Evolutionary conservation across 2,113 vertebrate genomes (phyloP).

Genomic region (Accipiter virgatus): DNA sequence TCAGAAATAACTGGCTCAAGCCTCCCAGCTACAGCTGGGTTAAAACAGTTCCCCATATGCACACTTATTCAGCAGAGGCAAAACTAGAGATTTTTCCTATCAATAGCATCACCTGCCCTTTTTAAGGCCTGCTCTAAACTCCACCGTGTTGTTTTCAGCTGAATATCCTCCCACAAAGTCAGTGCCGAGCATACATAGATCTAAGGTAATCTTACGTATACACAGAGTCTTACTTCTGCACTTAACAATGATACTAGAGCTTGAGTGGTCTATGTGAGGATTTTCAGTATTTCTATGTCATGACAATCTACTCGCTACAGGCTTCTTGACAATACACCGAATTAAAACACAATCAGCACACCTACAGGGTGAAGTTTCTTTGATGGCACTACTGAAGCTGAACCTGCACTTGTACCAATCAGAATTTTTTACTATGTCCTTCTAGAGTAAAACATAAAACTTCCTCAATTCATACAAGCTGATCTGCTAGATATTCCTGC

Average conservation of each 20-base stretch:
- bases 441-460: neutral
- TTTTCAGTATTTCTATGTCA: neutral
- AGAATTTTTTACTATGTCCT: neutral
- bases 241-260: neutral
- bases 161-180: neutral
- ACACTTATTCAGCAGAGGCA: neutral
- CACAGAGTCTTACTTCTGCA: neutral
- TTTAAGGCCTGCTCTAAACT: neutral
- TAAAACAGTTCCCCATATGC: neutral
- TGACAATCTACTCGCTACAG: neutral
- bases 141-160: neutral
- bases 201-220: neutral
- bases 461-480: neutral
- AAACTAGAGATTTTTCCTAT: neutral
- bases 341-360: neutral
- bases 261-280: neutral
- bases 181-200: rapidly evolving
- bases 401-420: neutral
- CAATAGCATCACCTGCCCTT: neutral
- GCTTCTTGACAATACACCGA: neutral
- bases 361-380: neutral
- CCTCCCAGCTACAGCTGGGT: neutral
- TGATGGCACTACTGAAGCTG: neutral
- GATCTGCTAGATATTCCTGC: neutral
- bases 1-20: neutral